These are phyloP conservation scores for Psilopogon haemacephalus DNA, from an alignment of 2,113 vertebrate genomes.

Conservation along the genomic window DNA sequence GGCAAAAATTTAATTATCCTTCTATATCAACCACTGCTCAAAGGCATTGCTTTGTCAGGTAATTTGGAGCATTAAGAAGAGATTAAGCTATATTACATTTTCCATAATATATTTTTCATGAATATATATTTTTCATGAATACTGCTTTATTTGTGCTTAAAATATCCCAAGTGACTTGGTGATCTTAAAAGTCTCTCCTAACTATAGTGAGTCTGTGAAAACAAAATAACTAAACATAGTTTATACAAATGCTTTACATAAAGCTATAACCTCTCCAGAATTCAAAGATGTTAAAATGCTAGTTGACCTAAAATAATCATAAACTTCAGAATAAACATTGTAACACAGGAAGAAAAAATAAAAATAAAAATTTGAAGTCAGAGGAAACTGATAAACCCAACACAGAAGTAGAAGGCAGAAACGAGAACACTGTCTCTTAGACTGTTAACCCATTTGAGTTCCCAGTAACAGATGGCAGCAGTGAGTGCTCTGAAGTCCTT, in stretches of 20 bases:
- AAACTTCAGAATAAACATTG: neutral
- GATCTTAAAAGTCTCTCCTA: too few species aligned
- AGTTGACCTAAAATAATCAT: neutral
- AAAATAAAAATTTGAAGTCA: neutral
- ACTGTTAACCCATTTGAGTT: fast-evolving
- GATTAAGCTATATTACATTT: neutral
- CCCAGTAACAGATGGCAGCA: neutral
- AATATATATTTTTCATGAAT: neutral
- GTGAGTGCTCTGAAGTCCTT: neutral
- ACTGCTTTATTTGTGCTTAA: neutral
- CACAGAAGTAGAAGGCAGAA: neutral
- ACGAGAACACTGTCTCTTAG: neutral
- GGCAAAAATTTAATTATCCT: neutral
- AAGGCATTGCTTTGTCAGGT: neutral
- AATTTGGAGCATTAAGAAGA: neutral
- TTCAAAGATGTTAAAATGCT: neutral
- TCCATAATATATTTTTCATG: too few species aligned
- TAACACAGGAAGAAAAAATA: neutral
- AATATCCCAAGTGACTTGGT: neutral
- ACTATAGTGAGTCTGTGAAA: too few species aligned
- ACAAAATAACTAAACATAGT: neutral
- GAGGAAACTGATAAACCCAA: neutral
- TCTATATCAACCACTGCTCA: neutral
- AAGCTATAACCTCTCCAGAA: neutral
- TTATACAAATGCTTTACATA: neutral